Conservation (phyloP, 2,113 vertebrate species). For the Ciconia maguari region DNA sequence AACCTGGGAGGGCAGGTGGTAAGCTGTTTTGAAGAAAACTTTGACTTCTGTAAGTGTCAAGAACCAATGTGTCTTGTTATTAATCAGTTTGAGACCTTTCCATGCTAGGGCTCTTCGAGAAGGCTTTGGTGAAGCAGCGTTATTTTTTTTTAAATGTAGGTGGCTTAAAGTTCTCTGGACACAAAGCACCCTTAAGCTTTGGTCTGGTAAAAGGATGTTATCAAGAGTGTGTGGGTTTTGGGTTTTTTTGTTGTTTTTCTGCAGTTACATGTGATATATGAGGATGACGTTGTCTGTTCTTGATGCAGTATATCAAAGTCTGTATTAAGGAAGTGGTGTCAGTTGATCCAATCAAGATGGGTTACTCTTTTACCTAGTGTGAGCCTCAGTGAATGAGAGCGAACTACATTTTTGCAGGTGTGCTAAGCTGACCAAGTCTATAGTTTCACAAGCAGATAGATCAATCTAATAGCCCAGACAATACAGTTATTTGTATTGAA, state of each 20-base stretch:
- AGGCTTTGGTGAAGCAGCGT: background rate
- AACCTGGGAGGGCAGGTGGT: background rate
- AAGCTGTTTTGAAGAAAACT: background rate
- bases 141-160: background rate
- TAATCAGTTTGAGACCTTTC: background rate
- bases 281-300: background rate
- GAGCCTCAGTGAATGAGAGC: accelerated
- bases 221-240: background rate
- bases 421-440: background rate
- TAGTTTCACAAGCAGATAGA: background rate
- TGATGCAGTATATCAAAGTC: background rate
- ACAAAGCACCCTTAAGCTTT: background rate
- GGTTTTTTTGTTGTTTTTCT: background rate
- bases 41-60: background rate
- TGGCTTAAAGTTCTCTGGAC: background rate
- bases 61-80: background rate
- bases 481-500: background rate
- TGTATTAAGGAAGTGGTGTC: background rate
- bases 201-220: background rate
- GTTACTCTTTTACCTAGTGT: background rate
- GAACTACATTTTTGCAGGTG: background rate
- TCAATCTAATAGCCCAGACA: background rate
- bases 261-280: background rate
- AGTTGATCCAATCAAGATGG: background rate
- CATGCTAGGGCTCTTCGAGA: background rate